Evolutionary conservation across 2,888 invertebrate species (phyloP).

Genomic region (Cybosia mesomella): DNA sequence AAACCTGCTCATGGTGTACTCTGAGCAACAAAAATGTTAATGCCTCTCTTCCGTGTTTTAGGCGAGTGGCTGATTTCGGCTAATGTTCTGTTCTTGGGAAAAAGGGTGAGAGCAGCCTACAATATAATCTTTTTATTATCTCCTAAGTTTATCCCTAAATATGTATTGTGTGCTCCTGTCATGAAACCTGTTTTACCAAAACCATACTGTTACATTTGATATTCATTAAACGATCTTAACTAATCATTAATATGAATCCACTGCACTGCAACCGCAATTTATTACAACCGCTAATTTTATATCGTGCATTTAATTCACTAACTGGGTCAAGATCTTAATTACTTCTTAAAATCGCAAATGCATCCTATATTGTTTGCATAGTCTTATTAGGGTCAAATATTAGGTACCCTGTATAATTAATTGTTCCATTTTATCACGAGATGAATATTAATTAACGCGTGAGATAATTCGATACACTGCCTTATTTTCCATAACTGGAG

Average conservation of each 20-base stretch:
- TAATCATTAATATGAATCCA: slow-evolving; percentile 3
- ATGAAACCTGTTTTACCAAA: background rate
- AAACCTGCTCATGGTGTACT: too few species aligned
- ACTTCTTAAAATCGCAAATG: slow-evolving; percentile 47
- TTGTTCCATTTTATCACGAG: slow-evolving; percentile 45
- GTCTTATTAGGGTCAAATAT: slow-evolving; percentile 36
- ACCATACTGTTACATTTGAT: background rate
- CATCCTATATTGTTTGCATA: slow-evolving; percentile 30
- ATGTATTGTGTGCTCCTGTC: background rate
- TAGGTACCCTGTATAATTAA: slow-evolving; percentile 39
- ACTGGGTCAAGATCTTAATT: slow-evolving; percentile 48
- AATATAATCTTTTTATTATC: too few species aligned
- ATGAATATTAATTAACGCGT: slow-evolving; percentile 47
- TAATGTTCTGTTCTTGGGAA: too few species aligned
- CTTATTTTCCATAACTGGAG: slow-evolving; percentile 48
- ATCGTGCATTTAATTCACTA: slow-evolving; percentile 15
- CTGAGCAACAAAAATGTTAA: background rate
- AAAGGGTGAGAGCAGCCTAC: too few species aligned
- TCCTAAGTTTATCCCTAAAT: too few species aligned
- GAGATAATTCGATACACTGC: slow-evolving; percentile 41
- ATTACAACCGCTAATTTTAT: slow-evolving; percentile 12
- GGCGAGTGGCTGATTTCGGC: background rate
- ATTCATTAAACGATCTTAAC: background rate
- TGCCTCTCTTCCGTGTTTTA: background rate
- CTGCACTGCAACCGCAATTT: background rate